Evolutionary conservation across 2,888 invertebrate species (phyloP).

Genomic region (Phyto melanocephala): DNA sequence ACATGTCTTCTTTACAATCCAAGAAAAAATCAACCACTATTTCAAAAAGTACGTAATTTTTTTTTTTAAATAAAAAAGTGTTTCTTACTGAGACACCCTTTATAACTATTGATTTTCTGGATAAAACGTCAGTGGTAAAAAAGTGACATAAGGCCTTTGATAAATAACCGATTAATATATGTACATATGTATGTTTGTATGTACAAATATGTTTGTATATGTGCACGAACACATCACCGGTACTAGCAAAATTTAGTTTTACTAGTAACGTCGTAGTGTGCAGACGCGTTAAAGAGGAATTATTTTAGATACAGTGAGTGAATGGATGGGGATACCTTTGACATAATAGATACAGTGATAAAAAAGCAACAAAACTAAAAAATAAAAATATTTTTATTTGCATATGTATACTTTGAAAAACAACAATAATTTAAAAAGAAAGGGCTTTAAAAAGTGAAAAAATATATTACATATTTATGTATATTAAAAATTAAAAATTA

Average conservation of each 20-base stretch:
- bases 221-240: background rate
- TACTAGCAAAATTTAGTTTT: slow-evolving; percentile 40
- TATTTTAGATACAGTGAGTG: background rate
- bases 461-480: no score
- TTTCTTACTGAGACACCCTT: no score
- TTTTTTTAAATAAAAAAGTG: no score
- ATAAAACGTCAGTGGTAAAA: no score
- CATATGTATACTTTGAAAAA: slow-evolving; percentile 4
- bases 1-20: no score
- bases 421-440: slow-evolving; percentile 37
- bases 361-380: slow-evolving; percentile 26
- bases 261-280: slow-evolving; percentile 55
- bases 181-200: no score
- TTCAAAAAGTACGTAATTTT: no score
- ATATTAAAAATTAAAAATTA: slow-evolving; percentile 15
- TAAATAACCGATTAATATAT: background rate
- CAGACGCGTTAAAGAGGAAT: slow-evolving; percentile 32
- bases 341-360: slow-evolving; percentile 26
- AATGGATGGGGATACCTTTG: background rate
- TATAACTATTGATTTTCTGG: no score
- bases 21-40: no score
- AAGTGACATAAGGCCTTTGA: no score
- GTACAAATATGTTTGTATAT: background rate
- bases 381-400: background rate
- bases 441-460: background rate